These are phyloP conservation scores for Blennius ocellaris DNA, from an alignment of 2,113 vertebrate species.

Conservation along the genomic window DNA sequence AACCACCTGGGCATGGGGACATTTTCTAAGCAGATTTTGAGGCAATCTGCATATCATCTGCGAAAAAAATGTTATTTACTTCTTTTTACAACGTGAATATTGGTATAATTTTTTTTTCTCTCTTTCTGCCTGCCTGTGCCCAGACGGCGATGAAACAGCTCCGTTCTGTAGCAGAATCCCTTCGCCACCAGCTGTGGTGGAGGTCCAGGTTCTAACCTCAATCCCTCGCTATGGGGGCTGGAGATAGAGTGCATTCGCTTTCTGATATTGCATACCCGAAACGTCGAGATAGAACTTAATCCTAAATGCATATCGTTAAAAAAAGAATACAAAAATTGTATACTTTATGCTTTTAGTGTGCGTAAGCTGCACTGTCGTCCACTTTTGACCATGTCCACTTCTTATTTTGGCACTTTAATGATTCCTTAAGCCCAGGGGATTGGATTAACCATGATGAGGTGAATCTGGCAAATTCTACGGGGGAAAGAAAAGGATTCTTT, in stretches of 20 bases:
- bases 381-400: slow-evolving; percentile 44
- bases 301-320: slow-evolving; percentile 33
- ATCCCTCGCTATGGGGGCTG: slow-evolving; percentile 57
- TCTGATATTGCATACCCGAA: slow-evolving; percentile 44
- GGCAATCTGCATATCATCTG: slow-evolving; percentile 4
- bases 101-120: not conserved
- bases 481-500: slow-evolving; percentile 24
- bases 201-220: slow-evolving; percentile 68
- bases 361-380: slow-evolving; percentile 36
- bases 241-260: slow-evolving; percentile 59
- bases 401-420: slow-evolving; percentile 59
- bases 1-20: not conserved
- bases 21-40: not conserved
- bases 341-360: not conserved
- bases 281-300: slow-evolving; percentile 36
- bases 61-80: not conserved
- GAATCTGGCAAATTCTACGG: slow-evolving; percentile 50
- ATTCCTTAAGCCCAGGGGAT: slow-evolving; percentile 48
- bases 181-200: slow-evolving; percentile 21
- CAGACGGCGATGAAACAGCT: slow-evolving; percentile 34
- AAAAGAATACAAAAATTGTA: not conserved
- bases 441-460: slow-evolving; percentile 38
- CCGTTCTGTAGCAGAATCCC: slow-evolving; percentile 29
- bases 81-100: slow-evolving; percentile 20
- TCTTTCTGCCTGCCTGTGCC: slow-evolving; percentile 4